phyloP scores from a whole-genome alignment of 2,113 vertebrate genomes.

The Protobothrops mucrosquamatus region DNA sequence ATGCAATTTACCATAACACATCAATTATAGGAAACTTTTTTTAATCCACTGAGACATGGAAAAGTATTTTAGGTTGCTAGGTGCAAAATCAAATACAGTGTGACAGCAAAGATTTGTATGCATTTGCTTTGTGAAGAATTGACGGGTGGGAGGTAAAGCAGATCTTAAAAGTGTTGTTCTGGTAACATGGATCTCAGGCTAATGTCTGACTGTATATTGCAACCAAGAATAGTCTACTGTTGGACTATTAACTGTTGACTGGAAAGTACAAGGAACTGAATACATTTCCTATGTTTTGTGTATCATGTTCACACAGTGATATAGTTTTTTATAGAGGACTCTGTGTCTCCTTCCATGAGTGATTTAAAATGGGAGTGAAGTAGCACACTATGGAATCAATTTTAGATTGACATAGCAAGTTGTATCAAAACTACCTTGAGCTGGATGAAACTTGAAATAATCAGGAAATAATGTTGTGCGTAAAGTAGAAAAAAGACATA shows the following conservation, averaged over 20 bases:
- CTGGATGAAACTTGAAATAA: not conserved
- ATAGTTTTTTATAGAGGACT: not conserved
- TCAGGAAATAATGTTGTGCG: not conserved
- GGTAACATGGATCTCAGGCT: not conserved
- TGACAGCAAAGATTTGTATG: not conserved
- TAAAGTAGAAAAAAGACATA: not conserved
- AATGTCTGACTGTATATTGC: not conserved
- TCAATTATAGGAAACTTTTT: not conserved
- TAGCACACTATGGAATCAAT: not conserved
- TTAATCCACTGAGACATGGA: not conserved
- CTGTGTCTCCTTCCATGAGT: not conserved
- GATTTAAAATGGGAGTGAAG: not conserved
- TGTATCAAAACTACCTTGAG: not conserved
- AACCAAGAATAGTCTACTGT: not conserved
- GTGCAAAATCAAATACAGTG: not conserved
- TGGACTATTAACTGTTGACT: not conserved
- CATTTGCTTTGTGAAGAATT: not conserved
- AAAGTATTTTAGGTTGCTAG: not conserved
- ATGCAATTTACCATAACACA: not conserved
- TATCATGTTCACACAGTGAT: not conserved
- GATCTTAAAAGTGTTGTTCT: not conserved
- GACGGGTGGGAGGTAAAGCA: not conserved
- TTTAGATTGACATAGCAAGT: not conserved
- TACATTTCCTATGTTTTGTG: not conserved
- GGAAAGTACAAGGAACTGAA: not conserved